Evolutionary conservation across 1,140 invertebrate genomes (phyloP), one percentile per base, ranked within the genome.

Genomic region (Dendrolimus kikuchii): DNA sequence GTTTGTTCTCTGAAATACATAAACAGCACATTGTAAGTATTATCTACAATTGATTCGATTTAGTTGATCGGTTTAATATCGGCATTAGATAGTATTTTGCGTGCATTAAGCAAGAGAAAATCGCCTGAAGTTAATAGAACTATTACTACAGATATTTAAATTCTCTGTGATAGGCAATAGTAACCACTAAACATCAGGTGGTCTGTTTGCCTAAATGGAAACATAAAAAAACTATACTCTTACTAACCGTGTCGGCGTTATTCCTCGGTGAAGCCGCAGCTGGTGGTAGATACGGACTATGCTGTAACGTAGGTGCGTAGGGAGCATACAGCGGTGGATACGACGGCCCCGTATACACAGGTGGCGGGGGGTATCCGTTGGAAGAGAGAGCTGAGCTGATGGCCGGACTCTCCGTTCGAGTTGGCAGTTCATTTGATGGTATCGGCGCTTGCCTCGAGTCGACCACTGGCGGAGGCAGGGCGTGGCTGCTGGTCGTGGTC

Each of bases 321-420:
- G 93, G 93, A 0, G 93, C 91, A 69, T 94, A 95, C 45, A 94
- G 85, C 23, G 93, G 89, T 40, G 92, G 90, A 74, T 93, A 93
- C 46, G 91, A 88, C 4, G 90, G 86, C 42, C 91, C 90, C 7
- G 91, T 90, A 57, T 90, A 91, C 3, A 90, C 86, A 8, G 74
- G 73, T 5, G 81, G 71, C 7, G 81, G 77, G 46, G 80, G 79
- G 48, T 73, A 86, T 7, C 82, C 79, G 43, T 84, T 86, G 9
- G 74, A 62, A 10, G 74, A 61, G 41, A 77, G 60, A 5, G 71
- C 56, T 6, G 74, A 67, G 37, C 65, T 76, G 7, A 77, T 61
- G 4, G 49, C 45, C 7, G 76, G 57, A 43, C 66, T 67, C 7
- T 81, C 78, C 2, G 68, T 68, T 49, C 75, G 64, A 39, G 60